phyloP scores from a whole-genome alignment of 2,113 vertebrate genomes.

The Leucoraja erinaceus region DNA sequence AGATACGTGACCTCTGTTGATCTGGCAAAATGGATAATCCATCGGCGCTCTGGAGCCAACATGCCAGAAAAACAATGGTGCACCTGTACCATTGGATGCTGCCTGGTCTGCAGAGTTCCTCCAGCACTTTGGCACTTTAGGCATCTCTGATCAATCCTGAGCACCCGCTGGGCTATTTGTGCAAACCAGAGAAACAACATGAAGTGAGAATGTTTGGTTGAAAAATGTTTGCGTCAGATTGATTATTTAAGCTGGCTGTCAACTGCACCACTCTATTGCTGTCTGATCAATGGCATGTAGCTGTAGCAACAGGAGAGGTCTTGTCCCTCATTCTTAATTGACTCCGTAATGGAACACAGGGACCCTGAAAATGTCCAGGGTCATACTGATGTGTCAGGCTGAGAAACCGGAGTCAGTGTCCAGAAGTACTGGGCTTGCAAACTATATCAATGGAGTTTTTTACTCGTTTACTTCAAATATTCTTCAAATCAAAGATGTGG shows the following conservation, averaged over 20 bases:
- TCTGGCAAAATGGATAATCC: too few relatives aligned
- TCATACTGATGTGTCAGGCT: neutral
- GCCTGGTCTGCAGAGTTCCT: too few relatives aligned
- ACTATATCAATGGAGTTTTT: neutral
- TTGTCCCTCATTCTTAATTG: neutral
- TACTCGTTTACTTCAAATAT: neutral
- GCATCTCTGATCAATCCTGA: too few relatives aligned
- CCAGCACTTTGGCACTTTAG: too few relatives aligned
- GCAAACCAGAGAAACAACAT: neutral
- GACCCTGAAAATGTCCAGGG: neutral
- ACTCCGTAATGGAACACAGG: neutral
- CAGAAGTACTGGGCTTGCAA: neutral
- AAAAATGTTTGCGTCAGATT: neutral
- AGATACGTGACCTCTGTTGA: too few relatives aligned
- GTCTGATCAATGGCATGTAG: neutral
- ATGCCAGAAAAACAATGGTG: too few relatives aligned
- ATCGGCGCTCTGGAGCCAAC: too few relatives aligned
- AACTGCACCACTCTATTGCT: neutral
- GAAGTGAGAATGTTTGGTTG: neutral
- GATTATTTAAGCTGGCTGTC: neutral
- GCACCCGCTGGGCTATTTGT: too few relatives aligned
- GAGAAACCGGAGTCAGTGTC: neutral
- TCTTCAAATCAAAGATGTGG: neutral
- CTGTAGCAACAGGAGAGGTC: neutral
- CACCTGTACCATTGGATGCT: too few relatives aligned